Base-by-base conservation (phyloP, 2,888 invertebrate genomes). In the Drosophila tanythrix region DNA sequence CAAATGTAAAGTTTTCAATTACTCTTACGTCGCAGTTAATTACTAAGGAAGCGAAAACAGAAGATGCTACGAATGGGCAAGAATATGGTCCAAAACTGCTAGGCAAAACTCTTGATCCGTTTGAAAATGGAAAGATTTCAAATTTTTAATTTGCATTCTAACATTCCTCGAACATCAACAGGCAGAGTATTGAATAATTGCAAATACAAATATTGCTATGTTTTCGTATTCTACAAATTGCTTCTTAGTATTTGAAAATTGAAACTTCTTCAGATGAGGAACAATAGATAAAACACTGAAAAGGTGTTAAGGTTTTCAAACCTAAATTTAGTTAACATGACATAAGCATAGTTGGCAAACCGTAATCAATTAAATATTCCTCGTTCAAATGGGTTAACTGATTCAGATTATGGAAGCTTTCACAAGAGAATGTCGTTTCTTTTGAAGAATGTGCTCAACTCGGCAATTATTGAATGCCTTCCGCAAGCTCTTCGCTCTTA, bases 1-100 rank as follows among this genome's bases (percentile, higher is more conserved):
- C 48, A 73, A 43, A 48, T 66, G 71, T 36, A 40, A 50, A 65
- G 66, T 65, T 73, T 58, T 73, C 58, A 73, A 59, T 66, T 73
- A 72, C 51, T 48, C 35, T 40, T 13, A 33, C 25, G 31, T 29
- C 36, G 10, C 43, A 43, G 40, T 63, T 71, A 71, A 62, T 63
- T 46, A 64, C 33, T 35, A 64, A 64, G 43, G 10, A 43, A 71
- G n/a, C n/a, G 29, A 27, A 48, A 38, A 18, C 55, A n/a, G 40
- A 56, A 67, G 11, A 33, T 67, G 38, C 3, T 6, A 7, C 13
- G 27, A 66, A 21, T 25, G 13, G 46, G 2, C 11, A 21, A 13
- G 40, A 33, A 13, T n/a, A n/a, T 4, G 13, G 36, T n/a, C 21
- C 36, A 18, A 46, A 3, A 25, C 25, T 25, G 25, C 5, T 11